Percentiles rank a stretch among this genome's conserved stretches.
phyloP scores from a whole-genome alignment of 2,797 vertebrate species.

The Acanthis flammea region DNA sequence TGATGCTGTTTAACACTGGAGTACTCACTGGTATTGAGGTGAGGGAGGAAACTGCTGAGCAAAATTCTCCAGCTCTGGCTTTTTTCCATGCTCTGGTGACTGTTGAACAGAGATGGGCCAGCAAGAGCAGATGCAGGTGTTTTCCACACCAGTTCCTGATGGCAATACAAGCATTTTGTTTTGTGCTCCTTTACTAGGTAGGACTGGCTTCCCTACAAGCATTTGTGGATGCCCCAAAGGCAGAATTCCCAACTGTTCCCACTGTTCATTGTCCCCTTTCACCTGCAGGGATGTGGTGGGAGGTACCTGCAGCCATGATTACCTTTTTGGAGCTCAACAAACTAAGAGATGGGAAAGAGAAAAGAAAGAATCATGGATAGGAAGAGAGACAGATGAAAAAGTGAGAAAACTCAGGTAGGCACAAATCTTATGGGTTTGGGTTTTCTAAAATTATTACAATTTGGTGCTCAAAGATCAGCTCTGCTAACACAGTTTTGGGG shows the following conservation, averaged over 20 bases:
- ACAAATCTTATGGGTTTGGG: accelerated
- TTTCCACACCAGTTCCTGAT: accelerated
- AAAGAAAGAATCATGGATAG: not conserved
- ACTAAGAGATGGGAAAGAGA: not conserved
- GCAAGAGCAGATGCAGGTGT: not conserved
- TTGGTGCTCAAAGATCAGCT: not conserved
- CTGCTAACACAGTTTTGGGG: not conserved
- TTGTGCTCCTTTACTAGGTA: not conserved
- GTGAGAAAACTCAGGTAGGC: not conserved
- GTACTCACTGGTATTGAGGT: accelerated
- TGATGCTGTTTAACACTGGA: not conserved
- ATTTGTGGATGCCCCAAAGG: not conserved
- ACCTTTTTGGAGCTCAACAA: not conserved
- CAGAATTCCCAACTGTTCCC: not conserved
- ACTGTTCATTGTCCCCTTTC: accelerated
- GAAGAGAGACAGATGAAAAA: not conserved
- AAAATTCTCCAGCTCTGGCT: not conserved
- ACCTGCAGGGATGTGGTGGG: not conserved
- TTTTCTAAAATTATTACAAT: accelerated
- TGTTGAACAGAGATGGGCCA: not conserved
- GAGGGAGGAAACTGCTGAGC: not conserved
- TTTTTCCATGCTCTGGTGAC: not conserved
- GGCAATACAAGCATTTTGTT: not conserved
- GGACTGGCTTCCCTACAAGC: not conserved
- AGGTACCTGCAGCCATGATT: not conserved